Conservation (phyloP, 2,797 vertebrate genomes). For the Triplophysa yarkandensis region DNA sequence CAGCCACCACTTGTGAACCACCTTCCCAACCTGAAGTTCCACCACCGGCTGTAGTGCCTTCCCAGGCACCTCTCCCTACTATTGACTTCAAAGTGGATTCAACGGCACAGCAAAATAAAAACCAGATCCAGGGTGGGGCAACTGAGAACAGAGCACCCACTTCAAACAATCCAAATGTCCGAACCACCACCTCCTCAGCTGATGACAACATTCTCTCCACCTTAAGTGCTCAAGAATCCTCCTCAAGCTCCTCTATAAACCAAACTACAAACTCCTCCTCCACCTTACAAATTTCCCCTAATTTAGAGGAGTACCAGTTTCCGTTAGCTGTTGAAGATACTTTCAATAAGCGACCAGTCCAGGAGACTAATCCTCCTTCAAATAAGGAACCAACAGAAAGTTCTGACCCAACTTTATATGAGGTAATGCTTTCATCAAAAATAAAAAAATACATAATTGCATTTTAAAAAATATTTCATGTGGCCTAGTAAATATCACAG, state of each 20-base stretch:
- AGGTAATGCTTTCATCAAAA: constrained; percentile 61
- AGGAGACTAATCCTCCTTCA: constrained; percentile 40
- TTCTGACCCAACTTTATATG: constrained; percentile 46
- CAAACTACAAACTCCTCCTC: not conserved
- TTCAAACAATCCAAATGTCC: constrained; percentile 7
- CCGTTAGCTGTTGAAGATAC: not conserved
- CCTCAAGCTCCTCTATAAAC: not conserved
- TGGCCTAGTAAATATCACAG: too few species aligned
- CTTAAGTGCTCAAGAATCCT: constrained; percentile 2
- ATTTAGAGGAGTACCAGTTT: constrained; percentile 6
- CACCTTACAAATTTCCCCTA: constrained; percentile 22
- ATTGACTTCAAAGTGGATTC: constrained; percentile 30
- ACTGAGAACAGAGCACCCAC: constrained; percentile 10
- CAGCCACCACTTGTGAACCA: constrained; percentile 24
- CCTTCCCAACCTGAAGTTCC: constrained; percentile 13
- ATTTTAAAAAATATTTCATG: too few species aligned
- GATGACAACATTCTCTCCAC: not conserved
- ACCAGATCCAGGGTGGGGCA: not conserved
- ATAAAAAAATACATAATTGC: constrained; percentile 6
- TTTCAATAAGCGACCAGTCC: constrained; percentile 40
- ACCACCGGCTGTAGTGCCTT: not conserved
- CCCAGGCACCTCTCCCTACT: constrained; percentile 52
- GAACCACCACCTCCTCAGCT: constrained; percentile 17
- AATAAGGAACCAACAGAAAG: constrained; percentile 64
- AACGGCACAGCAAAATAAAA: constrained; percentile 7